These are phyloP conservation scores for Sus cebifrons DNA, from an alignment of 2,797 vertebrate species.

Conservation along the genomic window DNA sequence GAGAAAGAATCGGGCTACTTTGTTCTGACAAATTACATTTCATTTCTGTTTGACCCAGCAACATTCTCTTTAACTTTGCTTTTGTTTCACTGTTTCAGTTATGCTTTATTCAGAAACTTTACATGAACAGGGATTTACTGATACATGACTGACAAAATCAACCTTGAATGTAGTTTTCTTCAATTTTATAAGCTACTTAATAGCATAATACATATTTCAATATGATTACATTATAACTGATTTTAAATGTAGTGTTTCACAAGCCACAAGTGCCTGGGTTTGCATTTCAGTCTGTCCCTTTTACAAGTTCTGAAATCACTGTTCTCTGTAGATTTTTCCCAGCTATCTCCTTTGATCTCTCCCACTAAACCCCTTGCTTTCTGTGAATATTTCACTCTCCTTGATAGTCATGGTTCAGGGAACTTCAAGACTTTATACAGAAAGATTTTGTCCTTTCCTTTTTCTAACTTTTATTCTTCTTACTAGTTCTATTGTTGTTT, in stretches of 20 bases:
- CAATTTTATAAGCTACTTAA: neutral
- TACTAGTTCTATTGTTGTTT: neutral
- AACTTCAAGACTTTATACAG: neutral
- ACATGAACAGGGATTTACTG: neutral
- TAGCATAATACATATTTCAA: neutral
- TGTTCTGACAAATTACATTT: slow-evolving; percentile 14
- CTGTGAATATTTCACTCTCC: neutral
- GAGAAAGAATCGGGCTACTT: neutral
- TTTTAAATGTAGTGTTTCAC: neutral
- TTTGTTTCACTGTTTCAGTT: neutral
- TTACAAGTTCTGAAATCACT: neutral
- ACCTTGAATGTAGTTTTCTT: neutral
- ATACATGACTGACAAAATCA: neutral
- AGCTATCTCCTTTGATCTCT: neutral
- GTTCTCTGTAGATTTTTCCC: neutral
- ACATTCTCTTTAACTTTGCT: neutral
- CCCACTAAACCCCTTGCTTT: neutral
- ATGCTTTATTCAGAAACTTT: neutral
- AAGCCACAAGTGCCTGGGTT: neutral
- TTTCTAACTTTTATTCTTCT: neutral
- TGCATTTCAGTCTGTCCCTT: neutral
- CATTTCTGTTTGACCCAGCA: neutral
- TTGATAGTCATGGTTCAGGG: neutral
- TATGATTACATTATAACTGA: neutral
- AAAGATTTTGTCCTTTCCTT: neutral